phyloP scores from a whole-genome alignment of 2,797 vertebrate species.

The Xiphophorus birchmanni region DNA sequence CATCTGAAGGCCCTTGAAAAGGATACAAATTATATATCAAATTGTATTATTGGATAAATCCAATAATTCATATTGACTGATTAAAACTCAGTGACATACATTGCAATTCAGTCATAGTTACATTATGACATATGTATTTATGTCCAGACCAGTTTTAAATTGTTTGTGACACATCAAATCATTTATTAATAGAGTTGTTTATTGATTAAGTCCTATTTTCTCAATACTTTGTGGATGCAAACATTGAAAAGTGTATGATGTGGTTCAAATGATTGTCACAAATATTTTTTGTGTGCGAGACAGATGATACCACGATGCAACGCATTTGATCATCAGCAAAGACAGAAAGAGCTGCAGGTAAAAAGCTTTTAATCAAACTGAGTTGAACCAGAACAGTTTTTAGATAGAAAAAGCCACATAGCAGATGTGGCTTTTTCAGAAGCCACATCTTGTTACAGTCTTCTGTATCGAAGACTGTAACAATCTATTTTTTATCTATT shows the following conservation, averaged over 20 bases:
- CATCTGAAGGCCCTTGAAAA: background rate
- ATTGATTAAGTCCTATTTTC: background rate
- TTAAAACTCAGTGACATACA: background rate
- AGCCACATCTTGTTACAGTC: too few relatives aligned
- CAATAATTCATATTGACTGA: background rate
- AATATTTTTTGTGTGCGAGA: background rate
- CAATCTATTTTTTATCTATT: background rate
- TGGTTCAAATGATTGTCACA: background rate
- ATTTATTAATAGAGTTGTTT: background rate
- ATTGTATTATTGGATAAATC: background rate
- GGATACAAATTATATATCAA: background rate
- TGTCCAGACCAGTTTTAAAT: background rate
- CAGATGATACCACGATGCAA: background rate
- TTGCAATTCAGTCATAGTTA: background rate
- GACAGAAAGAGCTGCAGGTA: background rate
- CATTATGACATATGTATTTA: background rate
- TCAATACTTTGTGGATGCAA: background rate
- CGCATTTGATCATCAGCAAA: background rate
- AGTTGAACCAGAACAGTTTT: background rate
- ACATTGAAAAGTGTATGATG: background rate
- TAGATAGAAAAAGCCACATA: background rate
- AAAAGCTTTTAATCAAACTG: background rate
- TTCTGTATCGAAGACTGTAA: background rate
- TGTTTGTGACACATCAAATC: background rate
- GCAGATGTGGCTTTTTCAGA: background rate